Evolutionary conservation across 1,140 invertebrate species (phyloP), one percentile per base, ranked within the genome.

Genomic region (Eubasilissa regina): DNA sequence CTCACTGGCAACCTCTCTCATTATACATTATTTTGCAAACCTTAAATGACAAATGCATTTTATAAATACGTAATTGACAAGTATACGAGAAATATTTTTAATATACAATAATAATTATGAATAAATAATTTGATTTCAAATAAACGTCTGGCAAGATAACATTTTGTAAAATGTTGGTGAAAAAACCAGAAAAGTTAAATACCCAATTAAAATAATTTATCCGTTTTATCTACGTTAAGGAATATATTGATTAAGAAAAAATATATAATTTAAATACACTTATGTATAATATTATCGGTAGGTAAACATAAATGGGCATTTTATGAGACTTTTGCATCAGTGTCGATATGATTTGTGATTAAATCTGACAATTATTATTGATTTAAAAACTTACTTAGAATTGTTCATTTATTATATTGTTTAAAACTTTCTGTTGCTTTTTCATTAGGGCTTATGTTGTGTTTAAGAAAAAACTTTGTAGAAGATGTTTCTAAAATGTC

Each of bases 181-280:
- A 21, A n/a, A n/a, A 8, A 12, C 48, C 15, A 35, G 60, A 15
- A 45, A 75, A n/a, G 55, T 15, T 76, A 55, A 56, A 55, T 81
- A 78, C 51, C 56, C 75, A 51, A 58, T 53, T 70, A 74, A 70
- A 81, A 72, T 80, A 70, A 58, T 73, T 77, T 81, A 81, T 64
- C 68, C 73, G 58, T 81, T 81, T n/a, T 73, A 81, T 82, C 81
- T 82, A 82, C 81, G 75, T 80, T 80, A 80, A 82, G 81, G 72
- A n/a, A n/a, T 66, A 56, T 66, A 56, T 73, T 55, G 10, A 55
- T 35, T 79, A 80, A 82, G 77, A n/a, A 75, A 73, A n/a, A n/a
- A 70, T n/a, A 68, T 75, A 60, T 80, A 76, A 56, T 78, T 81
- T 73, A 73, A 79, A 76, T 78, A 77, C 78, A 80, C 58, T 80